Evolutionary conservation across 2,888 invertebrate genomes (phyloP).

Genomic region (Anticlea derivata): DNA sequence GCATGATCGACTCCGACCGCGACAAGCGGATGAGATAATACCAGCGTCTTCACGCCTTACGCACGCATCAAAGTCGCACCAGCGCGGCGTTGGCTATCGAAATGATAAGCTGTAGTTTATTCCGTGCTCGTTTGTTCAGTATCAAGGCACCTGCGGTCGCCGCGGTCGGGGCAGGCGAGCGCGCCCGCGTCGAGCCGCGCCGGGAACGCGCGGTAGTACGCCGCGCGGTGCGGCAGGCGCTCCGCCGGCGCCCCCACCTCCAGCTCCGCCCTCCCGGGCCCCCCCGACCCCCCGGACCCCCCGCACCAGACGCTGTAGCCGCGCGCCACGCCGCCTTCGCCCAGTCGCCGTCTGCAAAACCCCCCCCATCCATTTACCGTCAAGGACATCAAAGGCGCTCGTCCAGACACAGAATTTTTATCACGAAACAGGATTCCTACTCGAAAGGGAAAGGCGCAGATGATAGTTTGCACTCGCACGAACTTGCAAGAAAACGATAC

Average conservation of each 20-base stretch:
- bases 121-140: neutral
- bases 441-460: no score
- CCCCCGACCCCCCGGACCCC: conserved; percentile 60
- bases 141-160: conserved; percentile 67
- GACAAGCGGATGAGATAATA: no score
- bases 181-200: conserved; percentile 89
- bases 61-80: no score
- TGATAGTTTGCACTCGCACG: no score
- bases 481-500: no score
- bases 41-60: no score
- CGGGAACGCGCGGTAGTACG: conserved; percentile 93
- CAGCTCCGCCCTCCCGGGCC: conserved; percentile 86
- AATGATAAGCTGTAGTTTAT: conserved; percentile 10
- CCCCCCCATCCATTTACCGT: neutral
- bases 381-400: no score
- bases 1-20: no score
- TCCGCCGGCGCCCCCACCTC: conserved; percentile 92
- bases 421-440: no score
- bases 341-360: conserved; percentile 69
- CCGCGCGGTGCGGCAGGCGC: conserved; percentile 89
- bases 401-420: no score
- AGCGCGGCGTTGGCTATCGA: no score
- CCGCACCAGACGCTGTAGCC: conserved; percentile 71
- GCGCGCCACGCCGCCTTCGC: conserved; percentile 72
- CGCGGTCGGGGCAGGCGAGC: conserved; percentile 66